Evolutionary conservation across 2,113 vertebrate genomes (phyloP), one percentile per base, ranked within the genome.

Genomic region (Carassius auratus): DNA sequence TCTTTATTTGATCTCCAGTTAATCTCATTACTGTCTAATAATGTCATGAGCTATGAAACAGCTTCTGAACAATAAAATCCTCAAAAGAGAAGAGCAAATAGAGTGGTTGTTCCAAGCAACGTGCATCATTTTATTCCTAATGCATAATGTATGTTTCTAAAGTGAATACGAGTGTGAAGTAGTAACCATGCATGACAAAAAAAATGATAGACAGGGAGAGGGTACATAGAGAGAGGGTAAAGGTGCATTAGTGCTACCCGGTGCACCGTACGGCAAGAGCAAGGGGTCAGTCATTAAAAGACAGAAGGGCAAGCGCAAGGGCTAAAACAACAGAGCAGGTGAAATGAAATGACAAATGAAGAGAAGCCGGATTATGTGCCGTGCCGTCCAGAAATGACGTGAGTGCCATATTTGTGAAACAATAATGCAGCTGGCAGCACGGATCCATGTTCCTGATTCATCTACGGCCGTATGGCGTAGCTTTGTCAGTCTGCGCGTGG

Each of bases 401-500:
- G 90, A 95, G 93, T 93, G 95, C 96, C 96, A 94, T 96, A 96
- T 97, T 96, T 96, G 96, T 96, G 96, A 94, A 94, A 95, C 95
- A 95, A 93, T 96, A 96, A 96, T 96, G 96, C 95, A 94, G 95
- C 94, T 96, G 96, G 95, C 96, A 96, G 96, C 95, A 95, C 92
- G 95, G 96, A 95, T 95, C 95, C 94, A 94, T 96, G 96, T 96
- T 96, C 96, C 96, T 96, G 96, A 97, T 97, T 97, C 96, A 97
- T 97, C 96, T 95, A 92, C 94, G 96, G 95, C 96, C 95, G 96
- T 96, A 95, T 96, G 96, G 96, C 94, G 95, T 95, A 97, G 96
- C 96, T 97, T 96, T 97, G 96, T 97, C 96, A 97, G 96, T 96
- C 96, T 97, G 96, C 93, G 96, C 95, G 92, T 95, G 95, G 94